phyloP scores from a whole-genome alignment of 1,140 invertebrate species.

The Megalonaias nervosa region DNA sequence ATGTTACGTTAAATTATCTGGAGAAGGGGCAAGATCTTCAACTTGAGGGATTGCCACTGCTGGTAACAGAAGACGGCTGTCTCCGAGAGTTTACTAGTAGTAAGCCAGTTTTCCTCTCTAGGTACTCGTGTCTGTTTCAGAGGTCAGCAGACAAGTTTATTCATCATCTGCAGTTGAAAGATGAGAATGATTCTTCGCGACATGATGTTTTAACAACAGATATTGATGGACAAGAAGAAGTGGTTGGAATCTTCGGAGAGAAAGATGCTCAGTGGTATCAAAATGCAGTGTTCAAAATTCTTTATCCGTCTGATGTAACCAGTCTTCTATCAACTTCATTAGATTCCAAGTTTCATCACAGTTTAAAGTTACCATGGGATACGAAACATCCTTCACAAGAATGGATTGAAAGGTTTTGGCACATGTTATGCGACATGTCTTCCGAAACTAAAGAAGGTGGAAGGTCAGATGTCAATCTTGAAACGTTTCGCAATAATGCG shows the following conservation, averaged over 20 bases:
- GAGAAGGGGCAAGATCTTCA: background rate
- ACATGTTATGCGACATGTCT: too few species aligned
- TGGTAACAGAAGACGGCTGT: slow-evolving; percentile 17
- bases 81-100: background rate
- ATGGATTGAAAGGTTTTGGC: too few species aligned
- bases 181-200: background rate
- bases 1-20: background rate
- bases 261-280: background rate
- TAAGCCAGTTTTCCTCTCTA: slow-evolving; percentile 4
- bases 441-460: too few species aligned
- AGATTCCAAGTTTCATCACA: too few species aligned
- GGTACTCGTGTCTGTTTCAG: slow-evolving; percentile 1
- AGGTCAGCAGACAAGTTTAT: slow-evolving; percentile 5
- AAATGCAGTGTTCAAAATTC: background rate
- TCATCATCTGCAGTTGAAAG: slow-evolving; percentile 1
- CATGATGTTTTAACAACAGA: background rate
- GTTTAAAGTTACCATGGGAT: too few species aligned
- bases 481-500: too few species aligned
- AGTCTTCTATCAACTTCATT: background rate
- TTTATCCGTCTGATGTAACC: background rate
- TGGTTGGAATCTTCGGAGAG: background rate
- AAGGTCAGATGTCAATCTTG: too few species aligned
- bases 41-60: slow-evolving; percentile 7
- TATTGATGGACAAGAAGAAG: background rate
- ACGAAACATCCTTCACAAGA: too few species aligned